Percentiles rank a stretch among this genome's conserved stretches.
Conservation (phyloP, 1,140 invertebrate genomes). For the Brachionus rubens region DNA sequence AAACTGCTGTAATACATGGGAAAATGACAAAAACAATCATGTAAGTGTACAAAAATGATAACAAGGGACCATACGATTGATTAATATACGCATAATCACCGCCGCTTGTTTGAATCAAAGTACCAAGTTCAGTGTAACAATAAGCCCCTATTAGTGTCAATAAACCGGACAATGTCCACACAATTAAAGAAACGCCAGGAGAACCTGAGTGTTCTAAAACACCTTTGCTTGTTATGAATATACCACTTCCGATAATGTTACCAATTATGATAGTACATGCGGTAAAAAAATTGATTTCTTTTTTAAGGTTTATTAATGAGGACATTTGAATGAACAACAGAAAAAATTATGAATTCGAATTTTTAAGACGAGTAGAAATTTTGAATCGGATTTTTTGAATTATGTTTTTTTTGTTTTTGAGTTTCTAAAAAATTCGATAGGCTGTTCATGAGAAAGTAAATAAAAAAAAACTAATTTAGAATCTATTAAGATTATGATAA, state of each 20-base stretch:
- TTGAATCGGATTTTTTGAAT: too few species aligned
- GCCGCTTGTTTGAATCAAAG: slow-evolving; percentile 47
- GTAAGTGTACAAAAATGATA: slow-evolving; percentile 42
- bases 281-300: slow-evolving; percentile 45
- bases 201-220: slow-evolving; percentile 25
- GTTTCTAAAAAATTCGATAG: too few species aligned
- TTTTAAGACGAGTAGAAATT: too few species aligned
- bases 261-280: slow-evolving; percentile 57
- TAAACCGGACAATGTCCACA: slow-evolving; percentile 27
- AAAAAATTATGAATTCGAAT: background rate
- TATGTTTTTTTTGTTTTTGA: too few species aligned
- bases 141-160: slow-evolving; percentile 55
- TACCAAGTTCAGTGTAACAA: slow-evolving; percentile 73
- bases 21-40: slow-evolving; percentile 35
- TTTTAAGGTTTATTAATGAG: slow-evolving; percentile 10
- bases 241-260: slow-evolving; percentile 60
- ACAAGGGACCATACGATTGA: slow-evolving; percentile 33
- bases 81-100: slow-evolving; percentile 47
- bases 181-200: background rate
- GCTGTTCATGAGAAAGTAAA: too few species aligned
- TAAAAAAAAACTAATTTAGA: too few species aligned
- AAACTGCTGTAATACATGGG: slow-evolving; percentile 24
- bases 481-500: too few species aligned
- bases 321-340: background rate
- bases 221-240: slow-evolving; percentile 59